phyloP scores from a whole-genome alignment of 1,140 invertebrate species.

The Calliphora vicina region DNA sequence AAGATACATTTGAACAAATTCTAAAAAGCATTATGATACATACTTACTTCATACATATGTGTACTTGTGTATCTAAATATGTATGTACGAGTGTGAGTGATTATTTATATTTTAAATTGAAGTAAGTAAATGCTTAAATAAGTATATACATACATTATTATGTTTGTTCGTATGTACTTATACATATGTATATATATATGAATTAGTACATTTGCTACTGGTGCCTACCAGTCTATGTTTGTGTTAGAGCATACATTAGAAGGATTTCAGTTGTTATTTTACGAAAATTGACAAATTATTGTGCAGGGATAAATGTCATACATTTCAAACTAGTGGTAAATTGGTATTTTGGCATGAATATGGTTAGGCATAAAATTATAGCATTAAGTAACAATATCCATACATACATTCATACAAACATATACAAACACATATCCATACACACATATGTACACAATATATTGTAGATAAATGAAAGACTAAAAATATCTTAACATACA shows the following conservation, averaged over 20 bases:
- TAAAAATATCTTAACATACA: too few species aligned
- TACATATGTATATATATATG: neutral
- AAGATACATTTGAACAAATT: too few species aligned
- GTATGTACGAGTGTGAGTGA: neutral
- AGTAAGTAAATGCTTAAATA: too few species aligned
- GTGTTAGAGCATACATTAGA: conserved; percentile 27
- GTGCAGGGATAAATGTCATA: conserved; percentile 35
- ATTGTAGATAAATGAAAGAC: too few species aligned
- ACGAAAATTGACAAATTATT: conserved; percentile 33
- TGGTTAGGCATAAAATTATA: conserved; percentile 32
- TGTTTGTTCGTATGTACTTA: neutral
- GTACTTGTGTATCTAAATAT: neutral
- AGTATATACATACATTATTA: too few species aligned
- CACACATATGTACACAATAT: neutral
- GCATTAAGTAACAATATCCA: conserved; percentile 17
- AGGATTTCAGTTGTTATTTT: conserved; percentile 22
- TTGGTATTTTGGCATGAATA: conserved; percentile 34
- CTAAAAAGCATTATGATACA: too few species aligned
- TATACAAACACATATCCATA: neutral
- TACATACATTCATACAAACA: neutral
- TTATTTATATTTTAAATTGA: too few species aligned
- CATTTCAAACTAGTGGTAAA: conserved; percentile 30
- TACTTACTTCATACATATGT: neutral
- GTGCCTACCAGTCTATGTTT: conserved; percentile 29
- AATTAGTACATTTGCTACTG: neutral